Conservation (phyloP, 2,797 vertebrate genomes). For the Echeneis naucrates region DNA sequence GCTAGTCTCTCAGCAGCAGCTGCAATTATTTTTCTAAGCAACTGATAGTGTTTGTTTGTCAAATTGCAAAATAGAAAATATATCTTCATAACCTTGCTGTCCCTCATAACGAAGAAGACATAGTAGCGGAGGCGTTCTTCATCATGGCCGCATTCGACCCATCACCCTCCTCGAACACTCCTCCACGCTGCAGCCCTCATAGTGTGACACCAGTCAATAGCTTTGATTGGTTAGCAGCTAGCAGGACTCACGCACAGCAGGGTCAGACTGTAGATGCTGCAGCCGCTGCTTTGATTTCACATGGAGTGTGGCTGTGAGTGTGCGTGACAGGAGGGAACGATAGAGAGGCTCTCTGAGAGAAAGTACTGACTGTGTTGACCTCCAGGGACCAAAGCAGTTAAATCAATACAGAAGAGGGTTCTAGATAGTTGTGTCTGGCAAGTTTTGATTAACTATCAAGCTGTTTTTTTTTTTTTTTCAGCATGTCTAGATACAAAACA, state of each 20-base stretch:
- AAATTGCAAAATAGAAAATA: not conserved
- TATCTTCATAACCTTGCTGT: not conserved
- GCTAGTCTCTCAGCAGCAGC: slow-evolving; percentile 27
- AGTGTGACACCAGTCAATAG: slow-evolving; percentile 79
- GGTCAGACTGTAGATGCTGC: slow-evolving; percentile 48
- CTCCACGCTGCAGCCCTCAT: slow-evolving; percentile 43
- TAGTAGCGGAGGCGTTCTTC: slow-evolving; percentile 10
- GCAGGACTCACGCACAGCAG: slow-evolving; percentile 66
- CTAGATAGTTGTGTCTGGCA: slow-evolving; percentile 42
- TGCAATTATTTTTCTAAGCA: slow-evolving; percentile 26
- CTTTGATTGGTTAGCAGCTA: slow-evolving; percentile 76
- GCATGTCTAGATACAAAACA: slow-evolving; percentile 9
- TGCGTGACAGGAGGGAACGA: slow-evolving; percentile 34
- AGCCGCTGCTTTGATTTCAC: slow-evolving; percentile 64
- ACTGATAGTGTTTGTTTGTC: not conserved
- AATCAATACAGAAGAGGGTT: slow-evolving; percentile 56
- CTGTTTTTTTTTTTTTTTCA: slow-evolving; percentile 23
- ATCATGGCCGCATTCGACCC: slow-evolving; percentile 32
- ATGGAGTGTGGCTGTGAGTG: slow-evolving; percentile 22
- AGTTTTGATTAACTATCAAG: slow-evolving; percentile 44
- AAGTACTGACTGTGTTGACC: slow-evolving; percentile 64
- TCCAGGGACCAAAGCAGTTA: slow-evolving; percentile 33
- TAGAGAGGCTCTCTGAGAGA: slow-evolving; percentile 32
- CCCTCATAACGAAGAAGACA: not conserved
- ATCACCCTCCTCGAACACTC: slow-evolving; percentile 16